These are phyloP conservation scores for Amblyraja radiata DNA, from an alignment of 2,797 vertebrate species.

Conservation along the genomic window DNA sequence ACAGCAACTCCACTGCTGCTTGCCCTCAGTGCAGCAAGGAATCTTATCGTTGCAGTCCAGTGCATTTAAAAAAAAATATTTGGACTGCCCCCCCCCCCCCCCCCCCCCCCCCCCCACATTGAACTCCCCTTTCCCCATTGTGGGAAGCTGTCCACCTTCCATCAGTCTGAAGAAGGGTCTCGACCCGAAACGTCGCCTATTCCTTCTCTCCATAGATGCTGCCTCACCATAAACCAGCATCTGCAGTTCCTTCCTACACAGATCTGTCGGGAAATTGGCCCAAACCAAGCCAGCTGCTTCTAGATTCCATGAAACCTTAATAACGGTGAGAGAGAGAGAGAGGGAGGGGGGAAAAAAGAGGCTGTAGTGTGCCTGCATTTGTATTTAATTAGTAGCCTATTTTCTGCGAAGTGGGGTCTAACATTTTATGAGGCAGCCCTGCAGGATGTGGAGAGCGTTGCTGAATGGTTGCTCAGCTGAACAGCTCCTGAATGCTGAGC, in stretches of 20 bases:
- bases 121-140: no score
- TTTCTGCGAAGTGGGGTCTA: slow-evolving; percentile 59
- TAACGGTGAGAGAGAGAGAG: neutral
- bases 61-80: neutral
- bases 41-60: neutral
- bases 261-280: no score
- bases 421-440: slow-evolving; percentile 60
- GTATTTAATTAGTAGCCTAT: slow-evolving; percentile 47
- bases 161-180: no score
- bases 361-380: neutral
- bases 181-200: no score
- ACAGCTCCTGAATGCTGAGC: slow-evolving; percentile 38
- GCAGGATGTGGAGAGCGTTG: slow-evolving; percentile 50
- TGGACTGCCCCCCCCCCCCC: neutral
- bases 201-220: no score
- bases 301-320: neutral
- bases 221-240: no score
- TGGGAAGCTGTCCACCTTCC: no score
- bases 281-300: neutral
- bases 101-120: neutral
- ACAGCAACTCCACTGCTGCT: no score
- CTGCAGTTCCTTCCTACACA: no score
- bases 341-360: neutral
- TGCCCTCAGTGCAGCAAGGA: neutral
- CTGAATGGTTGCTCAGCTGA: slow-evolving; percentile 48